phyloP scores from a whole-genome alignment of 1,140 invertebrate genomes.

The Streblospio benedicti region DNA sequence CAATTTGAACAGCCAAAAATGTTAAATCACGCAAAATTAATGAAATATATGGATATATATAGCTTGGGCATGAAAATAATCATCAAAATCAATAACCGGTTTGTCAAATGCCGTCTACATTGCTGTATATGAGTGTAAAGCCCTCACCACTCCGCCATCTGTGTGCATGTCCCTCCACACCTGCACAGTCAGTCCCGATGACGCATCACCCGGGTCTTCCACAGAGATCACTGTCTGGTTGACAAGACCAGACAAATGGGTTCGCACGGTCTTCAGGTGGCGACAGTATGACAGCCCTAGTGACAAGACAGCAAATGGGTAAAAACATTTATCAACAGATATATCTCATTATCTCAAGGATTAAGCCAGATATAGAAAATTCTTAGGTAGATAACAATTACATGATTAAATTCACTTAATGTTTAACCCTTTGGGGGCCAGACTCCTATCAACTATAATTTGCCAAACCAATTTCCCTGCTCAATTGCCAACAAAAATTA shows the following conservation, averaged over 20 bases:
- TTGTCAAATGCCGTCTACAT: too few species aligned
- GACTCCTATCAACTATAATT: too few species aligned
- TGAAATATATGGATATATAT: too few species aligned
- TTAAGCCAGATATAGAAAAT: slow-evolving; percentile 9
- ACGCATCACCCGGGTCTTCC: slow-evolving; percentile 31
- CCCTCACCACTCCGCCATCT: slow-evolving; percentile 17
- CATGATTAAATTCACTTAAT: background rate
- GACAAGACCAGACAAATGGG: slow-evolving; percentile 82
- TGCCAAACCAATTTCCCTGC: too few species aligned
- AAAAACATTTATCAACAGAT: background rate
- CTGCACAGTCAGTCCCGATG: slow-evolving; percentile 31
- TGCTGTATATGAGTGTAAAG: background rate
- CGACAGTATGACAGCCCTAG: slow-evolving; percentile 77
- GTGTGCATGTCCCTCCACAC: slow-evolving; percentile 35
- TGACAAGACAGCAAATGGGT: slow-evolving; percentile 3
- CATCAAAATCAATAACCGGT: too few species aligned
- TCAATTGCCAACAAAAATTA: too few species aligned
- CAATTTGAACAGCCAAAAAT: too few species aligned
- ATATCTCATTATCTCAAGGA: background rate
- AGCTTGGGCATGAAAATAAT: too few species aligned
- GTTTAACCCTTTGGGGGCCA: too few species aligned
- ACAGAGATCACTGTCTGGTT: slow-evolving; percentile 30
- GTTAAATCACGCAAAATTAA: too few species aligned
- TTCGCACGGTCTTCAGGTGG: slow-evolving; percentile 81
- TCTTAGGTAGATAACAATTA: background rate